Conservation (phyloP, 2,113 vertebrate species). For the Oncorhynchus clarkii region DNA sequence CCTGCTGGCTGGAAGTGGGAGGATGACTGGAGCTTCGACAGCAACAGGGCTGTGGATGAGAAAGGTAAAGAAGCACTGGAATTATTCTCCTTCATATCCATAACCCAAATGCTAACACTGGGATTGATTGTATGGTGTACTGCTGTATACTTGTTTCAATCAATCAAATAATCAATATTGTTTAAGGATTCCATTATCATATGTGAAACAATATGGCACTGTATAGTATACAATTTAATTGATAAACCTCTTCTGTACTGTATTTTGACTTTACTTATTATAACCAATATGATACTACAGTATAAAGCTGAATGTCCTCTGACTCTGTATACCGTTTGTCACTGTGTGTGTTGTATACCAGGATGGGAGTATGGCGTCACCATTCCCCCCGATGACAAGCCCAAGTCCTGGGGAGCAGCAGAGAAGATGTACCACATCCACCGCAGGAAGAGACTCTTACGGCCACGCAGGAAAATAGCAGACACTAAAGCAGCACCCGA, state of each 20-base stretch:
- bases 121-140: neutral
- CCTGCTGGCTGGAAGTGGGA: conserved; percentile 92
- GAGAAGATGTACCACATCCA: conserved; percentile 98
- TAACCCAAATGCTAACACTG: neutral
- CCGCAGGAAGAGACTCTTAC: conserved; percentile 84
- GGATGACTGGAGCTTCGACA: conserved; percentile 88
- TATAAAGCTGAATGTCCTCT: too few relatives aligned
- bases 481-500: conserved; percentile 57
- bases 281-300: too few relatives aligned
- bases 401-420: conserved; percentile 90
- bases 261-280: too few relatives aligned
- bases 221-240: too few relatives aligned
- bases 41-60: conserved; percentile 93
- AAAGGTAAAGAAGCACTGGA: conserved; percentile 70
- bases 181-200: neutral
- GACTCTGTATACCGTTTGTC: neutral
- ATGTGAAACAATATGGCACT: too few relatives aligned
- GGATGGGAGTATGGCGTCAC: conserved; percentile 97
- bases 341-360: conserved; percentile 40
- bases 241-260: too few relatives aligned
- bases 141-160: neutral
- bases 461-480: conserved; percentile 80
- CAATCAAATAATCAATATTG: neutral
- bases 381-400: conserved; percentile 90
- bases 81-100: neutral